phyloP scores from a whole-genome alignment of 2,888 invertebrate genomes.

The Lithophane leautieri region DNA sequence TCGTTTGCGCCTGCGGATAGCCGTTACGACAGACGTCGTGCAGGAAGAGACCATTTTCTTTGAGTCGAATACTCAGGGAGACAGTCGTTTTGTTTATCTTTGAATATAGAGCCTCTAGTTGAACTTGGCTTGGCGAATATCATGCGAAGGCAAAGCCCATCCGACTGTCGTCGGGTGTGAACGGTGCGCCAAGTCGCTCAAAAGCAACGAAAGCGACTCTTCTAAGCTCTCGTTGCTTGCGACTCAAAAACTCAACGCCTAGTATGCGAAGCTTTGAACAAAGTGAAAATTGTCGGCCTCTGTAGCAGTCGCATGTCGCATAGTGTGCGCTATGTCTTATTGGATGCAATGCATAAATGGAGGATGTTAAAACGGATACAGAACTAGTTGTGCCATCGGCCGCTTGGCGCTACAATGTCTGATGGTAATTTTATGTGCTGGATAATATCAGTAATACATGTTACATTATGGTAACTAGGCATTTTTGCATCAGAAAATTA shows the following conservation, averaged over 20 bases:
- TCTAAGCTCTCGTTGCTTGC: no score
- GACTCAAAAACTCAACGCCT: no score
- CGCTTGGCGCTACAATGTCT: conserved; percentile 7
- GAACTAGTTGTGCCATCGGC: conserved; percentile 46
- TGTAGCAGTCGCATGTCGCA: background rate
- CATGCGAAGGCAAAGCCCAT: no score
- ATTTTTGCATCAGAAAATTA: conserved; percentile 8
- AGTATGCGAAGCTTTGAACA: no score
- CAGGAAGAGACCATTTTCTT: no score
- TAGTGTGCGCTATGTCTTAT: background rate
- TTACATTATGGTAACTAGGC: background rate
- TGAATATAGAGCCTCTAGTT: background rate
- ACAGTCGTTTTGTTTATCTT: no score
- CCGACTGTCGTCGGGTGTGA: no score
- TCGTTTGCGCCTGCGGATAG: no score
- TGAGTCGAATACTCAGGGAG: no score
- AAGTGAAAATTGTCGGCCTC: background rate
- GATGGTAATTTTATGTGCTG: conserved; percentile 2
- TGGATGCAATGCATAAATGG: conserved; percentile 29
- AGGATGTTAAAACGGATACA: conserved; percentile 50
- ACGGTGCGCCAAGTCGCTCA: no score
- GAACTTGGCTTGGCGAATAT: background rate
- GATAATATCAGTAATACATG: background rate
- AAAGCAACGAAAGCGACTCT: no score
- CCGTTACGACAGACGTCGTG: no score